Percentiles rank a stretch among this genome's conserved stretches.
Conservation (phyloP, 1,140 invertebrate genomes). For the Leptoteleia sp. region DNA sequence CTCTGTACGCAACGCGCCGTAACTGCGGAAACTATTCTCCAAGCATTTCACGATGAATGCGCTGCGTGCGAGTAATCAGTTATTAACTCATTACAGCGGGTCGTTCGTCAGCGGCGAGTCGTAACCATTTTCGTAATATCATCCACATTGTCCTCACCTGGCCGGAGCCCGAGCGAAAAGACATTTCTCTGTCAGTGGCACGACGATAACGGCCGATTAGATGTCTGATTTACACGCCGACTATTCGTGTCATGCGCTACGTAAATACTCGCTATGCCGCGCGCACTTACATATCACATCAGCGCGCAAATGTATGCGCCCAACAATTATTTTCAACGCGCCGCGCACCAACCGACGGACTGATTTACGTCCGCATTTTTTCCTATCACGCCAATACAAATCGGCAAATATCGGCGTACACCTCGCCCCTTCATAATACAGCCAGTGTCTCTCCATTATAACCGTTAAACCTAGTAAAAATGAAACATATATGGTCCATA, state of each 20-base stretch:
- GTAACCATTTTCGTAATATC: constrained; percentile 66
- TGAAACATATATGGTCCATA: too few relatives aligned
- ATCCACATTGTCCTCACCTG: constrained; percentile 58
- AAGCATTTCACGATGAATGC: too few relatives aligned
- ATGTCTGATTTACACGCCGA: constrained; percentile 74
- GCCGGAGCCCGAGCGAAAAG: constrained; percentile 41
- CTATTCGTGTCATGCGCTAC: constrained; percentile 57
- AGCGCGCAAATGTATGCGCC: constrained; percentile 52
- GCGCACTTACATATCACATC: constrained; percentile 41
- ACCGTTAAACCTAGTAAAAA: too few relatives aligned
- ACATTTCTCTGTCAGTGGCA: constrained; percentile 53
- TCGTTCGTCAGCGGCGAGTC: constrained; percentile 57
- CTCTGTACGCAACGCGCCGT: too few relatives aligned
- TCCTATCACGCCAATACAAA: constrained; percentile 20
- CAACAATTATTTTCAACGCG: constrained; percentile 59
- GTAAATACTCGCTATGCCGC: constrained; percentile 39
- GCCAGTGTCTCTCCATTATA: too few relatives aligned
- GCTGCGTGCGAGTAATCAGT: too few relatives aligned
- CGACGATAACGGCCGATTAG: constrained; percentile 74
- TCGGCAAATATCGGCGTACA: too few relatives aligned
- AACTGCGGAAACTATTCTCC: too few relatives aligned
- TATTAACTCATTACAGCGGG: too few relatives aligned
- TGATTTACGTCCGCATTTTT: constrained; percentile 52
- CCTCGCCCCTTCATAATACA: too few relatives aligned
- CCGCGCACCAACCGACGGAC: constrained; percentile 42